A percentile compares a stretch with the other conserved stretches of the same genome.
Evolutionary conservation across 2,888 invertebrate species (phyloP).

Genomic region (Sarcophaga variegata): DNA sequence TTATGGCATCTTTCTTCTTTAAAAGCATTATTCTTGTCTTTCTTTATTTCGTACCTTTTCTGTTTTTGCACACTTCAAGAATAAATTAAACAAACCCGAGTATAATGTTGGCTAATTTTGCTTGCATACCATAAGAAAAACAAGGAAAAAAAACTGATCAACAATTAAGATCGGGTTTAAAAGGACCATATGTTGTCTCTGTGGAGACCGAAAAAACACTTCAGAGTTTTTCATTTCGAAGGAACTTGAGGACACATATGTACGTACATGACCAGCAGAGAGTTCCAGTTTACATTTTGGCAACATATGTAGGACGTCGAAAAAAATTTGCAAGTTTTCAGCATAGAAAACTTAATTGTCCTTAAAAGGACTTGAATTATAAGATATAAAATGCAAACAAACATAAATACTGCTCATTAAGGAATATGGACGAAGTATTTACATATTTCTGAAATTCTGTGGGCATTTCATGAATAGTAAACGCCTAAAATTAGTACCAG

Average conservation of each 20-base stretch:
- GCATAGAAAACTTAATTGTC: neutral
- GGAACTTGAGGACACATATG: conserved; percentile 41
- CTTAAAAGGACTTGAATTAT: conserved; percentile 6
- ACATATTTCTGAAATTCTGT: neutral
- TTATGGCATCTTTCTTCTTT: conserved; percentile 68
- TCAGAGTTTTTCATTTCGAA: neutral
- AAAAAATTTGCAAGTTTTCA: neutral
- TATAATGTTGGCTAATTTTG: neutral
- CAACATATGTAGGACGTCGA: conserved; percentile 26
- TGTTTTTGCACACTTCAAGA: conserved; percentile 51
- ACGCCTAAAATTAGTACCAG: neutral
- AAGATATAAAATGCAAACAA: conserved; percentile 13
- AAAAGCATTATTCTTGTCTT: neutral
- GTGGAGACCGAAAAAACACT: conserved; percentile 15
- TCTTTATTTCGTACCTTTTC: conserved; percentile 7
- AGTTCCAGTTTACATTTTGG: conserved; percentile 19
- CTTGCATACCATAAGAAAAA: conserved; percentile 16
- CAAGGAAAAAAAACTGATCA: conserved; percentile 64
- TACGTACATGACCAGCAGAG: conserved; percentile 40
- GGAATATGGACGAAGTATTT: neutral
- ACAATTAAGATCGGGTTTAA: conserved; percentile 75
- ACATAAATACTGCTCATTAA: conserved; percentile 21
- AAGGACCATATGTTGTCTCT: conserved; percentile 61
- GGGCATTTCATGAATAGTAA: neutral
- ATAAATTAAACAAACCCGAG: neutral